Evolutionary conservation across 2,113 vertebrate genomes (phyloP), one percentile per base, ranked within the genome.

Genomic region (Anolis sagrei): DNA sequence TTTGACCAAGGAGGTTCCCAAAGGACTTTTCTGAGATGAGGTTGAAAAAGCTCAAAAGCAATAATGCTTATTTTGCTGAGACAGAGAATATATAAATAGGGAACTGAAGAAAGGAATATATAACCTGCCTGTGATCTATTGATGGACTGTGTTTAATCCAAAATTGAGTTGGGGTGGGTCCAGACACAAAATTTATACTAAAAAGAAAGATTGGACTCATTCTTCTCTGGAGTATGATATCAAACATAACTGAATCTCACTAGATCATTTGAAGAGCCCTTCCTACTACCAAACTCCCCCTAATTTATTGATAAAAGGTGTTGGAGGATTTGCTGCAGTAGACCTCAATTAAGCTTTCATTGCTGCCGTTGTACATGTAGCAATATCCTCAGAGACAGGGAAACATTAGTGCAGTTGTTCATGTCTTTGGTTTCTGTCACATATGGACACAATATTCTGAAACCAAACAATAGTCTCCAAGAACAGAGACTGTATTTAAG

Each of bases 1-100:
- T 76, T 29, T 79, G 58, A 36, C 51, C 49, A 77, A 16, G 36
- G 85, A 29, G 88, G 51, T 89, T 93, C 48, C 51, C 21, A 39
- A 54, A 66, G 86, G n/a, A 82, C 1, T 76, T 78, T 4, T 90
- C 6, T 86, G 68, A 88, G 81, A 78, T 9, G 51, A 23, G 9
- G 81, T n/a, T 34, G 85, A 89, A 87, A 77, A 10, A 49, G 81
- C 78, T 1, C 39, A 81, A 93, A 75, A 4, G 2, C 61, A 54
- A 74, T 29, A 32, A n/a, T 49, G 8, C 68, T 68, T 77, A 11
- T 25, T 68, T 27, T 54, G 19, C 36, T 36, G 1, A 36, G 78
- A 68, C 9, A 61, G 34, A 76, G 79, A 66, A 54, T 34, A 29
- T 29, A 64, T 79, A 86, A 85, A 34, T 9, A 39, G 39, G 7